Conservation (phyloP, 2,888 invertebrate species). For the Drosophila fungiperda region DNA sequence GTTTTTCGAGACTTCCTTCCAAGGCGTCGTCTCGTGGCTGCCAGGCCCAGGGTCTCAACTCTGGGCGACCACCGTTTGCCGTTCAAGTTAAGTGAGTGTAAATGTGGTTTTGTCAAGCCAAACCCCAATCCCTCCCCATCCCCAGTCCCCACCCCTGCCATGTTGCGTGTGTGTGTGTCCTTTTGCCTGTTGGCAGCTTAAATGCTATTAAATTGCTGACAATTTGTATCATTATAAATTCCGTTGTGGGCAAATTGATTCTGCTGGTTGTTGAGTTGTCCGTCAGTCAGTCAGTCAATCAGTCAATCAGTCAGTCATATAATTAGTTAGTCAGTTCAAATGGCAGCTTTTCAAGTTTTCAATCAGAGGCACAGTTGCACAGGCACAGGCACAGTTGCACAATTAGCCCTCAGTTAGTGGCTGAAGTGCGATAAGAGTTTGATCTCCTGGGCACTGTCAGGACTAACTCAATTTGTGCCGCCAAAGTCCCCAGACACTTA, state of each 20-base stretch:
- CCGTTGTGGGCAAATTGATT: conserved; percentile 45
- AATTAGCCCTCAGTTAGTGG: conserved; percentile 53
- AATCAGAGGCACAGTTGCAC: conserved; percentile 46
- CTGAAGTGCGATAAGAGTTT: not conserved
- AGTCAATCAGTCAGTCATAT: not conserved
- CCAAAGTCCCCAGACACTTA: conserved; percentile 76
- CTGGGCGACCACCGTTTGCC: conserved; percentile 45
- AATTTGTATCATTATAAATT: conserved; percentile 68
- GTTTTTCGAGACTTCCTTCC: conserved; percentile 57
- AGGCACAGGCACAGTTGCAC: conserved; percentile 46
- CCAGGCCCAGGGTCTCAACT: conserved; percentile 23
- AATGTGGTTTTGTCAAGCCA: conserved; percentile 61
- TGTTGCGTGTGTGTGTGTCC: not conserved
- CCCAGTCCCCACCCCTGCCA: too few relatives aligned
- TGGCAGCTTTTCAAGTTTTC: conserved; percentile 49
- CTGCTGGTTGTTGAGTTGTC: conserved; percentile 4
- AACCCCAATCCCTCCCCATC: conserved; percentile 13
- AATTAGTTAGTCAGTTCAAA: conserved; percentile 3
- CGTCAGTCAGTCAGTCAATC: not conserved
- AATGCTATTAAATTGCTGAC: conserved; percentile 79
- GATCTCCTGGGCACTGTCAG: conserved; percentile 29
- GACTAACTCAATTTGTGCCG: conserved; percentile 69
- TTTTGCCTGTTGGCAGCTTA: conserved; percentile 63
- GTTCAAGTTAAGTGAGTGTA: conserved; percentile 76
- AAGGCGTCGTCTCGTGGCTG: conserved; percentile 33